phyloP scores from a whole-genome alignment of 1,140 invertebrate species.

The Habropoda laboriosa region DNA sequence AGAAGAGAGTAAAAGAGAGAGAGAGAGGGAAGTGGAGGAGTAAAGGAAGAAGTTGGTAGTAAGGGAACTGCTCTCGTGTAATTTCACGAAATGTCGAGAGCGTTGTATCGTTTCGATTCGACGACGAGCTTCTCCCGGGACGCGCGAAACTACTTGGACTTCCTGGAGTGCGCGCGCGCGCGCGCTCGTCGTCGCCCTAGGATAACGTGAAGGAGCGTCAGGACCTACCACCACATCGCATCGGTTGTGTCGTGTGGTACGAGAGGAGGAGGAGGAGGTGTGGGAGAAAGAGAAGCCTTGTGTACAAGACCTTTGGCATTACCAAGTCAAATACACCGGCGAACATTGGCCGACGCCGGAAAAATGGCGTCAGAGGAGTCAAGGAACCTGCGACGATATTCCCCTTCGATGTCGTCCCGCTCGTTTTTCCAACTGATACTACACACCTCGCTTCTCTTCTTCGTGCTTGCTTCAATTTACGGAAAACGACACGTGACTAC shows the following conservation, averaged over 20 bases:
- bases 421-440: not conserved
- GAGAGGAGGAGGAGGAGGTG: not conserved
- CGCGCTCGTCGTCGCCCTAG: slow-evolving; percentile 65
- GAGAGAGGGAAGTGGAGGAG: no score
- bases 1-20: not conserved
- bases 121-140: slow-evolving; percentile 34
- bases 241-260: slow-evolving; percentile 44
- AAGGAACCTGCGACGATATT: slow-evolving; percentile 72
- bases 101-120: slow-evolving; percentile 56
- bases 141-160: not conserved
- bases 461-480: slow-evolving; percentile 63
- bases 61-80: slow-evolving; percentile 30
- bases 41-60: no score
- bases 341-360: slow-evolving; percentile 67
- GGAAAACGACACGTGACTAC: slow-evolving; percentile 42
- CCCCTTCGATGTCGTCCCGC: slow-evolving; percentile 24
- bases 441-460: slow-evolving; percentile 7
- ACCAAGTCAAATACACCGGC: slow-evolving; percentile 79
- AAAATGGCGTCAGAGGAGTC: slow-evolving; percentile 75
- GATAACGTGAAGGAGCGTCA: slow-evolving; percentile 53
- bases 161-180: slow-evolving; percentile 34
- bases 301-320: slow-evolving; percentile 76
- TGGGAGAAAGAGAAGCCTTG: slow-evolving; percentile 39
- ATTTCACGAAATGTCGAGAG: slow-evolving; percentile 59
- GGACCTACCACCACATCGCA: slow-evolving; percentile 64